Evolutionary conservation across 2,797 vertebrate genomes (phyloP).

Genomic region (Crypturellus tataupa): DNA sequence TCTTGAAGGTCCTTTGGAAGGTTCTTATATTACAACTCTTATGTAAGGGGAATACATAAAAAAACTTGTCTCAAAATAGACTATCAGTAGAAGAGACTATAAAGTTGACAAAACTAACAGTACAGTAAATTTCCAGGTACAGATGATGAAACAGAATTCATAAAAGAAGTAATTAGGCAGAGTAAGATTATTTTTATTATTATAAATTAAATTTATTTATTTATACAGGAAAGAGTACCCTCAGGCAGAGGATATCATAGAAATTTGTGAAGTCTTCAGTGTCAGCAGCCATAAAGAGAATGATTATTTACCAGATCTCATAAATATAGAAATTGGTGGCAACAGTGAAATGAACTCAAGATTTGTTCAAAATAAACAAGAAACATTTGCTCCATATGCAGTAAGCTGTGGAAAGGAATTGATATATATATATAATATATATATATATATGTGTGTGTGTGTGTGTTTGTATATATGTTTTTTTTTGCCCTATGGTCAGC

Average conservation of each 20-base stretch:
- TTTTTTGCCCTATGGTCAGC: background rate
- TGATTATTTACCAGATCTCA: background rate
- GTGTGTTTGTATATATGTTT: too few relatives aligned
- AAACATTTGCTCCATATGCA: background rate
- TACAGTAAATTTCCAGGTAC: conserved; percentile 8
- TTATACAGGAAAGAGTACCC: background rate
- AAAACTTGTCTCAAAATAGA: background rate
- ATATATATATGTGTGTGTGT: too few relatives aligned
- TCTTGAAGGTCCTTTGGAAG: background rate
- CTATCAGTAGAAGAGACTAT: background rate
- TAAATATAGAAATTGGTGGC: background rate
- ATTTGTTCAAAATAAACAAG: background rate
- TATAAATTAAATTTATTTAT: too few relatives aligned
- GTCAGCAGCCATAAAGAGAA: background rate
- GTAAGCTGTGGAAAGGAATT: background rate
- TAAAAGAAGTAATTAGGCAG: conserved; percentile 20
- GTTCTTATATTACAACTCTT: background rate
- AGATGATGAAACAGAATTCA: conserved; percentile 12
- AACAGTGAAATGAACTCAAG: background rate
- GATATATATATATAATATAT: too few relatives aligned
- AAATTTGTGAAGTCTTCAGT: background rate
- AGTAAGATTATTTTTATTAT: background rate
- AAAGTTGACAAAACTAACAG: background rate
- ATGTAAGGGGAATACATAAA: background rate
- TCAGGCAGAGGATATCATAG: background rate